Percentiles rank a stretch among this genome's conserved stretches.
phyloP scores from a whole-genome alignment of 2,113 vertebrate genomes.

The Ceyx margarethae region DNA sequence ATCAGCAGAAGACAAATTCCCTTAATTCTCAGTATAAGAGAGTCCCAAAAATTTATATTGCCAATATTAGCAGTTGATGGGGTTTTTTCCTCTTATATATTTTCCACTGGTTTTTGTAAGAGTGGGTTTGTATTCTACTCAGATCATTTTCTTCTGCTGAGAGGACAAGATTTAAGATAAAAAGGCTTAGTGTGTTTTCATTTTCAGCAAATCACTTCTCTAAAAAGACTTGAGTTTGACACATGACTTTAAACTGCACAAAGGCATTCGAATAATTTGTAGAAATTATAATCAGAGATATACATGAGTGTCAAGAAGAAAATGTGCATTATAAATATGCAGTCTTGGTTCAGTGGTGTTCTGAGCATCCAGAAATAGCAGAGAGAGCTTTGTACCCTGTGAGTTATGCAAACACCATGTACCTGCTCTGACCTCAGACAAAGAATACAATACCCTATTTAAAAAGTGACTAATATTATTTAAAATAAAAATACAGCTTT shows the following conservation, averaged over 20 bases:
- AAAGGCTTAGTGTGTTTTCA: slow-evolving; percentile 15
- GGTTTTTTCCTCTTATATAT: background rate
- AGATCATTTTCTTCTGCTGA: slow-evolving; percentile 1
- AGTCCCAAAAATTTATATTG: background rate
- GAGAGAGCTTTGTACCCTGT: background rate
- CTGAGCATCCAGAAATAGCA: slow-evolving; percentile 39
- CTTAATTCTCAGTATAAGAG: background rate
- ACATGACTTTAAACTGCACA: background rate
- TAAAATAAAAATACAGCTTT: slow-evolving; percentile 32
- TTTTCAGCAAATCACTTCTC: slow-evolving; percentile 15
- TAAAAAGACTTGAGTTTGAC: slow-evolving; percentile 12
- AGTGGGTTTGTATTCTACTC: background rate
- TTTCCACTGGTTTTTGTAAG: slow-evolving; percentile 14
- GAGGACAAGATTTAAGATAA: background rate
- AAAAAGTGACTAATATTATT: slow-evolving; percentile 15
- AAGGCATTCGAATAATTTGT: slow-evolving; percentile 22
- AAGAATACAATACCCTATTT: background rate
- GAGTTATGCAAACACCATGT: slow-evolving; percentile 37
- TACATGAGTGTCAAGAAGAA: slow-evolving; percentile 2
- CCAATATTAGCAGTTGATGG: background rate
- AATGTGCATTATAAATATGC: background rate
- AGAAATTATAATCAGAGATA: slow-evolving; percentile 25
- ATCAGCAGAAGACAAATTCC: background rate
- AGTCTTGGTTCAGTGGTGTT: slow-evolving; percentile 17
- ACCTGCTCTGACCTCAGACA: slow-evolving; percentile 26